Conservation (phyloP, 2,888 invertebrate species). For the Cheilosia vernalis region DNA sequence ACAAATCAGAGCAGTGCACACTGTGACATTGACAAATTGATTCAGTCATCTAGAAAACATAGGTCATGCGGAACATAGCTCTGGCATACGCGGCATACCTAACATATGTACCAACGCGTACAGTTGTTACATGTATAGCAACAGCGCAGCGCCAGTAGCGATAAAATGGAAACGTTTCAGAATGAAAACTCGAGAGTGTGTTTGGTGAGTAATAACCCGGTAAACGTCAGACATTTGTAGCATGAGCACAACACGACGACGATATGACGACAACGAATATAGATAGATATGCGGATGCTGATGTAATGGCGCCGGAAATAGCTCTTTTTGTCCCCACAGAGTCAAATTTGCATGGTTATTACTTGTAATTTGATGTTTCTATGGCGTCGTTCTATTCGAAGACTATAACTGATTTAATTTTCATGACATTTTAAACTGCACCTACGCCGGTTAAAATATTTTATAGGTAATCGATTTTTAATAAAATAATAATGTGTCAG, state of each 20-base stretch:
- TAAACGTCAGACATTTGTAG: constrained; percentile 50
- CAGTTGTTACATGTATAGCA: not conserved
- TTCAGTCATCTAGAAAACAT: constrained; percentile 48
- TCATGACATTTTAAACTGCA: not conserved
- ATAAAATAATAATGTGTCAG: not conserved
- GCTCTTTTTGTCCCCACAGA: constrained; percentile 22
- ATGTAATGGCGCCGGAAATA: constrained; percentile 63
- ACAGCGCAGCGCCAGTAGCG: not conserved
- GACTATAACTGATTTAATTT: constrained; percentile 23
- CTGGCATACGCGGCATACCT: too few relatives aligned
- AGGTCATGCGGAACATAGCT: constrained; percentile 25
- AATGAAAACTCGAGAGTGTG: constrained; percentile 37
- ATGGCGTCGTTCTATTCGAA: constrained; percentile 2
- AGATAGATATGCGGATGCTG: constrained; percentile 34
- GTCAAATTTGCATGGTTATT: constrained; percentile 63
- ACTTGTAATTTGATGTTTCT: constrained; percentile 25
- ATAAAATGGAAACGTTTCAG: constrained; percentile 19
- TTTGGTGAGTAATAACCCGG: constrained; percentile 57
- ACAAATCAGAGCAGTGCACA: constrained; percentile 45
- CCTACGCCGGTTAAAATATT: too few relatives aligned
- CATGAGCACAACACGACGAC: not conserved
- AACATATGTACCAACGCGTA: not conserved
- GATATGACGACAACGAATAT: not conserved
- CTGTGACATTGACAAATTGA: constrained; percentile 67
- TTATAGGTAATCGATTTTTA: not conserved